Conservation (phyloP, 2,888 invertebrate species). For the Aproaerema taeniolella region DNA sequence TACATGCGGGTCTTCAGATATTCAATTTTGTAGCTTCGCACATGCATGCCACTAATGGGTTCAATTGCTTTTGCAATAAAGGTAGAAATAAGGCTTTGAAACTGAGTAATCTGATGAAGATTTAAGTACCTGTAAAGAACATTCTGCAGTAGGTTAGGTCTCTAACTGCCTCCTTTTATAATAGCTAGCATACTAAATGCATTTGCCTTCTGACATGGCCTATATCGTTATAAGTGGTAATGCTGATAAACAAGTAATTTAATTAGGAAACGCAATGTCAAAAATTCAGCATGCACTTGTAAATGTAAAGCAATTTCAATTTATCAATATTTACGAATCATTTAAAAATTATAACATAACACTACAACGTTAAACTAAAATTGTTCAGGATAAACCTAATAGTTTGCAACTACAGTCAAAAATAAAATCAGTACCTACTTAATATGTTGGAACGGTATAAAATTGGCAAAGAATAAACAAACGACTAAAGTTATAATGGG, state of each 20-base stretch:
- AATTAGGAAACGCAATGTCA: slow-evolving; percentile 20
- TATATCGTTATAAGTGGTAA: neutral
- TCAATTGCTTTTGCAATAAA: neutral
- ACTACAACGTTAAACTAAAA: slow-evolving; percentile 38
- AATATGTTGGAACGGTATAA: slow-evolving; percentile 39
- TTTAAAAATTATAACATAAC: slow-evolving; percentile 34
- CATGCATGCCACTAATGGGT: slow-evolving; percentile 43
- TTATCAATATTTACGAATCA: slow-evolving; percentile 32
- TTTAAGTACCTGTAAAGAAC: too few species aligned
- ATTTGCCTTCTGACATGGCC: slow-evolving; percentile 27
- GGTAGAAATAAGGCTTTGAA: slow-evolving; percentile 1
- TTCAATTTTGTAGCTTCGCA: slow-evolving; percentile 25
- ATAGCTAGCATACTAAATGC: slow-evolving; percentile 18
- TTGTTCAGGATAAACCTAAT: slow-evolving; percentile 27
- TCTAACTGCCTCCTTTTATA: too few species aligned
- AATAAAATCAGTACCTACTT: slow-evolving; percentile 33
- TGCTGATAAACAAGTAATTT: neutral
- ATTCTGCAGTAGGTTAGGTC: too few species aligned
- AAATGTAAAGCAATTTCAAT: slow-evolving; percentile 38
- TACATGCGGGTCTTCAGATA: slow-evolving; percentile 31
- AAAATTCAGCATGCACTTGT: slow-evolving; percentile 42
- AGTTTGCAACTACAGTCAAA: slow-evolving; percentile 44
- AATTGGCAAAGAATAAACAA: slow-evolving; percentile 51
- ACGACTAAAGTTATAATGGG: slow-evolving; percentile 34
- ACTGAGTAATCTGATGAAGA: slow-evolving; percentile 24